phyloP scores from a whole-genome alignment of 2,113 vertebrate species.

The Gymnobelideus leadbeateri region DNA sequence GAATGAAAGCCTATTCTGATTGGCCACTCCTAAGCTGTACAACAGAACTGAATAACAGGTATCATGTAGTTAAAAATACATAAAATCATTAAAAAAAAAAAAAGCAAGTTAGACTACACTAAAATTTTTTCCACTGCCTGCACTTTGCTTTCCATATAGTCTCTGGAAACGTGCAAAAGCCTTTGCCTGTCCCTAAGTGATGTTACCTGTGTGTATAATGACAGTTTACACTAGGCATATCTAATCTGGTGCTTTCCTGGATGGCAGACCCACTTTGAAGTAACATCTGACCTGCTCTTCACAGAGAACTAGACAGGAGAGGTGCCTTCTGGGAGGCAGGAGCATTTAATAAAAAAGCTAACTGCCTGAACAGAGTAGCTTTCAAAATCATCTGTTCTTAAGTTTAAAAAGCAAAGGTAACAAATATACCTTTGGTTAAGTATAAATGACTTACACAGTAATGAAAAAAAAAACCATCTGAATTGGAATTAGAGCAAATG shows the following conservation, averaged over 20 bases:
- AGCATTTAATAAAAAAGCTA: slow-evolving; percentile 53
- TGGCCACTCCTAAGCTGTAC: slow-evolving; percentile 35
- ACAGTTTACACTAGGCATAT: slow-evolving; percentile 38
- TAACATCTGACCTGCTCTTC: slow-evolving; percentile 39
- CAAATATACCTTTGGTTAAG: slow-evolving; percentile 23
- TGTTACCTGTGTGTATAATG: slow-evolving; percentile 15
- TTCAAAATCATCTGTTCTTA: slow-evolving; percentile 49
- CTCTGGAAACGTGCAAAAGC: slow-evolving; percentile 79
- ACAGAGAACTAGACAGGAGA: neutral
- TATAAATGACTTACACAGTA: slow-evolving; percentile 23
- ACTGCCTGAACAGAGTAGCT: neutral
- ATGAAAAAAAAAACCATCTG: slow-evolving; percentile 42
- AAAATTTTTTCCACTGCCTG: slow-evolving; percentile 19
- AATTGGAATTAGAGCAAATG: slow-evolving; percentile 51
- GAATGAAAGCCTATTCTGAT: slow-evolving; percentile 19
- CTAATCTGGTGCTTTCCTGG: slow-evolving; percentile 43
- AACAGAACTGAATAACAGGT: slow-evolving; percentile 22
- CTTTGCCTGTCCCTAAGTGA: slow-evolving; percentile 33
- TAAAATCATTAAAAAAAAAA: slow-evolving; percentile 37
- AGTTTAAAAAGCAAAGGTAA: slow-evolving; percentile 55
- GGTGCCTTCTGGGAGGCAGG: neutral
- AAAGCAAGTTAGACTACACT: slow-evolving; percentile 25
- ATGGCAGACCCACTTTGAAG: slow-evolving; percentile 32
- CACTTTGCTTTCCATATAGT: slow-evolving; percentile 77
- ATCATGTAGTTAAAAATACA: neutral